A percentile compares a stretch with the other conserved stretches of the same genome.
Conservation (phyloP, 2,888 invertebrate genomes). For the Melinaea marsaeus region DNA sequence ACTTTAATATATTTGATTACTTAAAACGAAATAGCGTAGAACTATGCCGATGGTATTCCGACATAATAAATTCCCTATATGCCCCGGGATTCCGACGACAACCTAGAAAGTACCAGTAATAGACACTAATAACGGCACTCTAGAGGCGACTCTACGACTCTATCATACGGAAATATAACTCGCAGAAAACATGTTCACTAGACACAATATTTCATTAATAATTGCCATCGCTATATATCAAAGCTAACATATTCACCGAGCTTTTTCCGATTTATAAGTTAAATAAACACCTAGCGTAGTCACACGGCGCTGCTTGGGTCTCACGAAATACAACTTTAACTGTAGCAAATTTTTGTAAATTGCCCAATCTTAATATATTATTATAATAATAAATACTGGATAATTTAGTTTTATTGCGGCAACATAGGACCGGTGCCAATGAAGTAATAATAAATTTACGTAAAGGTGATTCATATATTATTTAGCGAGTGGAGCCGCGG, state of each 20-base stretch:
- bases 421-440: too few relatives aligned
- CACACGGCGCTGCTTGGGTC: neutral
- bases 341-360: too few relatives aligned
- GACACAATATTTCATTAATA: conserved; percentile 27
- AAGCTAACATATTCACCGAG: conserved; percentile 19
- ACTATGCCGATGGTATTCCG: too few relatives aligned
- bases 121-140: conserved; percentile 24
- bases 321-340: too few relatives aligned
- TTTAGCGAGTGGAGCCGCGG: too few relatives aligned
- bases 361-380: too few relatives aligned
- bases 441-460: too few relatives aligned
- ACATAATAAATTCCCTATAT: conserved; percentile 20
- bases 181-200: conserved; percentile 21
- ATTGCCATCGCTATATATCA: conserved; percentile 21
- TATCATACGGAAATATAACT: conserved; percentile 24
- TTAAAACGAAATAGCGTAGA: too few relatives aligned
- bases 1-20: too few relatives aligned
- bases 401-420: too few relatives aligned
- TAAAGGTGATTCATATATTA: too few relatives aligned
- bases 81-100: conserved; percentile 26
- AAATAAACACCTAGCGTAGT: neutral
- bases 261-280: conserved; percentile 5
- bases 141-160: conserved; percentile 14
- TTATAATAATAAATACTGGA: too few relatives aligned
- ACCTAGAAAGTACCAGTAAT: conserved; percentile 32